Evolutionary conservation across 2,888 invertebrate genomes (phyloP).

Genomic region (Tineola bisselliella): DNA sequence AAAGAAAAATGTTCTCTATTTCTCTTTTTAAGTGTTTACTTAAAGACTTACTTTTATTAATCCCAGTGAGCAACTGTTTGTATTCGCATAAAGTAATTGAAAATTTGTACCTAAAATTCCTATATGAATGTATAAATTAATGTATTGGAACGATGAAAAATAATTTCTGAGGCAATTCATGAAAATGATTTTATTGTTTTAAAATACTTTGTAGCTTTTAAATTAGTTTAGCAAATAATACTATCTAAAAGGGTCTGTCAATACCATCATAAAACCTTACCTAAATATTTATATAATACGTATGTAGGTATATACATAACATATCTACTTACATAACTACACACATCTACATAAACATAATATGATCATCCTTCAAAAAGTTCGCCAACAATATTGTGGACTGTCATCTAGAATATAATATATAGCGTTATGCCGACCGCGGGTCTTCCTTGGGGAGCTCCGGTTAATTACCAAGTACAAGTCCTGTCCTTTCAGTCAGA

Average conservation of each 20-base stretch:
- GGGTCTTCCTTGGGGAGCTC: conserved; percentile 56
- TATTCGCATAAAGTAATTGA: not conserved
- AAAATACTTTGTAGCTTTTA: too few relatives aligned
- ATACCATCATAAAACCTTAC: too few relatives aligned
- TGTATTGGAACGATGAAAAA: not conserved
- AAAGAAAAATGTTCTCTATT: conserved; percentile 7
- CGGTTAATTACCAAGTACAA: conserved; percentile 74
- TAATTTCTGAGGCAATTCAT: too few relatives aligned
- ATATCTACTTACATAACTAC: not conserved
- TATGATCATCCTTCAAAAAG: conserved; percentile 50
- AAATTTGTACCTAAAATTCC: not conserved
- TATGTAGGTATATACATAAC: too few relatives aligned
- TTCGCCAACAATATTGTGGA: conserved; percentile 27
- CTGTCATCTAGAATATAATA: conserved; percentile 65
- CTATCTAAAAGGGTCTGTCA: too few relatives aligned
- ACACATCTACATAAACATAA: not conserved
- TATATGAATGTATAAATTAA: not conserved
- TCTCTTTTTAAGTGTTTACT: conserved; percentile 5
- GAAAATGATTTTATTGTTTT: too few relatives aligned
- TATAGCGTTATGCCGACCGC: conserved; percentile 55
- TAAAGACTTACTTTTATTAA: conserved; percentile 5
- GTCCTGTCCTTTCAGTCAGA: conserved; percentile 37
- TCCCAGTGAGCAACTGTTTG: not conserved
- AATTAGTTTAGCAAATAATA: too few relatives aligned
- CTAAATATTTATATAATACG: too few relatives aligned